Base-by-base conservation (phyloP, 1,140 invertebrate genomes). In the Microplitis mediator region DNA sequence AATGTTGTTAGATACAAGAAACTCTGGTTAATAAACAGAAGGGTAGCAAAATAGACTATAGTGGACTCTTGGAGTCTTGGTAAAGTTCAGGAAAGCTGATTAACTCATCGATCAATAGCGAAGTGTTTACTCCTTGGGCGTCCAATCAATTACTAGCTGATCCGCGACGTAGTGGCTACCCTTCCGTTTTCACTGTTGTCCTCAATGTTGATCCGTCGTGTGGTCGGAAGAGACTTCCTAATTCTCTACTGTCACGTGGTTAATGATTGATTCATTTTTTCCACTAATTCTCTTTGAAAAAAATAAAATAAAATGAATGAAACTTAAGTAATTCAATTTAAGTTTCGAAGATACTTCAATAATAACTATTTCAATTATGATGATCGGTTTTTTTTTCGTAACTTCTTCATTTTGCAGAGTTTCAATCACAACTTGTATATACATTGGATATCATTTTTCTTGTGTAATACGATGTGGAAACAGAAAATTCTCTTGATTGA, bases 21-120 rank as follows among this genome's bases (percentile, higher is more conserved):
- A 16, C 35, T 31, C 11, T 36, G 23, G n/a, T 23, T 16, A 6
- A 45, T 4, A 23, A 13, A 31, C 13, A n/a, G 56, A 69, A 31
- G 31, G 54, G 56, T 4, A 14, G 51, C 11, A 65, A 9, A 72
- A 36, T 62, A 64, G 51, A 14, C 52, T 69, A 77, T n/a, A n/a
- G 72, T 56, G 69, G 23, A 72, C 64, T 62, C 39, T 45, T 65
- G 36, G n/a, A 52, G 62, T 51, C 23, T 35, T 51, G 45, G 64
- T 45, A 50, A 61, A 69, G 58, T 32, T 62, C 34, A 58, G 36
- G 74, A 72, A 75, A 74, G 71, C 77, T 81, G 81, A 83, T 83
- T 80, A 80, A 80, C 83, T 83, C 82, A 85, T 85, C 83, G 82
- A 85, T 85, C 84, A 85, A 83, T 78, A 77, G 77, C 76, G 67